Conservation (phyloP, 2,113 vertebrate genomes). For the Numida meleagris region DNA sequence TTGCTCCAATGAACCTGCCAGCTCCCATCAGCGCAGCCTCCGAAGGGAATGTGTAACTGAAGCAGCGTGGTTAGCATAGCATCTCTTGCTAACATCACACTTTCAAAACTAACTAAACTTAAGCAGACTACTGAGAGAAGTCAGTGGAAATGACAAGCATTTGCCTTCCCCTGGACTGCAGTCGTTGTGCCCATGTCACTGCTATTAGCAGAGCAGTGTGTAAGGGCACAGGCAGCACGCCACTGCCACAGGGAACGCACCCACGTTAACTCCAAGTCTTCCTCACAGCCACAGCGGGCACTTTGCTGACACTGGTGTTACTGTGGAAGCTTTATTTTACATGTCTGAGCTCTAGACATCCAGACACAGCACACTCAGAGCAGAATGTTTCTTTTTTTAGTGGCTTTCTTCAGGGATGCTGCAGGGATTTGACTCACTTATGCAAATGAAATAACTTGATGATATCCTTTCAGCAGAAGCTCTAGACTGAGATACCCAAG, state of each 20-base stretch:
- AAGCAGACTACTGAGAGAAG: not conserved
- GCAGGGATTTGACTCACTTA: conserved; percentile 63
- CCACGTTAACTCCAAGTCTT: not conserved
- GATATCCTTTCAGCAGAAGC: conserved; percentile 51
- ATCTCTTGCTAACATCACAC: not conserved
- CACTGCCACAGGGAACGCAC: not conserved
- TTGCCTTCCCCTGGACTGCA: not conserved
- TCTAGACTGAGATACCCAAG: conserved; percentile 43
- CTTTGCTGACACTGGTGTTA: not conserved
- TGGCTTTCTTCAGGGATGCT: conserved; percentile 52
- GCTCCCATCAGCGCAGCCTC: not conserved
- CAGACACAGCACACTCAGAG: conserved; percentile 36
- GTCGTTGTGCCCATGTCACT: not conserved
- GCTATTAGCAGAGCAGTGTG: not conserved
- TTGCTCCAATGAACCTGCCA: not conserved
- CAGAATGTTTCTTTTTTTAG: conserved; percentile 57
- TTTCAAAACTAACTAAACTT: not conserved
- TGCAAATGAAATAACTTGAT: conserved; percentile 63
- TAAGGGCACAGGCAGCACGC: rapidly evolving
- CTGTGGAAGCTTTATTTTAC: not conserved
- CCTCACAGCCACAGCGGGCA: not conserved
- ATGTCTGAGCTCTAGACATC: conserved; percentile 38
- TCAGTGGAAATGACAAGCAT: not conserved
- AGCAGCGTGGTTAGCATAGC: not conserved
- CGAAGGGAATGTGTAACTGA: not conserved